phyloP scores from a whole-genome alignment of 2,113 vertebrate species.

The Ploceus nigricollis region DNA sequence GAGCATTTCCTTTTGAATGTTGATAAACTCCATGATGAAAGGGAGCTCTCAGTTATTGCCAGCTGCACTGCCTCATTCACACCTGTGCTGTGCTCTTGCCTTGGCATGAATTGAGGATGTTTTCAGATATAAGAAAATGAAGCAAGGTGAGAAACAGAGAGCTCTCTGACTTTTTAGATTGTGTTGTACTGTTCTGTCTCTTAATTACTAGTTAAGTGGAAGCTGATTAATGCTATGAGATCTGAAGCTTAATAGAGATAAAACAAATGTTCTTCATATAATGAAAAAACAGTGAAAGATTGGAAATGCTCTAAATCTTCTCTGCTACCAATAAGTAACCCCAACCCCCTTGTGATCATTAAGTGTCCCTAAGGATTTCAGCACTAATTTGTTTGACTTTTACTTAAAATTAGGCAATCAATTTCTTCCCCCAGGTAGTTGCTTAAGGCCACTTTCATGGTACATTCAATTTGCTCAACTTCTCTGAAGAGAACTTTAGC shows the following conservation, averaged over 20 bases:
- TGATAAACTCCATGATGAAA: background rate
- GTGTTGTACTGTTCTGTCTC: background rate
- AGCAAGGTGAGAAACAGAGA: background rate
- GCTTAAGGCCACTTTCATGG: conserved; percentile 14
- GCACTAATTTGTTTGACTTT: conserved; percentile 62
- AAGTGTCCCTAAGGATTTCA: conserved; percentile 15
- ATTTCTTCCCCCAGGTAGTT: conserved; percentile 30
- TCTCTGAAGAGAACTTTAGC: conserved; percentile 3
- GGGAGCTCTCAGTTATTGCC: background rate
- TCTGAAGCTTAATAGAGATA: conserved; percentile 2
- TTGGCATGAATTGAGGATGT: background rate
- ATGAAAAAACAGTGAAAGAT: background rate
- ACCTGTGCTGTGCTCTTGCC: background rate
- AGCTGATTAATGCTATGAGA: conserved; percentile 27
- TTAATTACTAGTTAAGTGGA: conserved; percentile 32
- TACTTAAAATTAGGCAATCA: conserved; percentile 58
- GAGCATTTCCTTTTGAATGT: background rate
- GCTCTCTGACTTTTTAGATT: background rate
- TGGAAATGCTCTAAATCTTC: background rate
- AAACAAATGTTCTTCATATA: background rate
- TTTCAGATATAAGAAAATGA: background rate
- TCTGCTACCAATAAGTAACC: background rate
- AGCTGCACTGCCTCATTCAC: background rate
- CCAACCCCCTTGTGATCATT: background rate
- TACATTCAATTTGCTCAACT: conserved; percentile 38